phyloP scores from a whole-genome alignment of 2,888 invertebrate species.

The Andrena trimmerana region DNA sequence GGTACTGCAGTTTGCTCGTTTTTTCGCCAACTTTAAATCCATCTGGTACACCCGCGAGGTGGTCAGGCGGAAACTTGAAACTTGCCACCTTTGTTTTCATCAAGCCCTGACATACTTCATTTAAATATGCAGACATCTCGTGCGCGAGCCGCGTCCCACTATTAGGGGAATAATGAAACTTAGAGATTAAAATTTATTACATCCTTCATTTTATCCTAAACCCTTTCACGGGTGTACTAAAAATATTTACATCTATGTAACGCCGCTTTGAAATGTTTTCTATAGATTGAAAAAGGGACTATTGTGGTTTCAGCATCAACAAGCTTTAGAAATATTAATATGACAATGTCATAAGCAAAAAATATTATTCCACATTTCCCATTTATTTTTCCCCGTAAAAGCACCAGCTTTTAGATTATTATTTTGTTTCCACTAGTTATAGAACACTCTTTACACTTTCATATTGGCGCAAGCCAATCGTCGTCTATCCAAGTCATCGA shows the following conservation, averaged over 20 bases:
- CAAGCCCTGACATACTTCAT: constrained; percentile 9
- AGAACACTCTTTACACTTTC: too few species aligned
- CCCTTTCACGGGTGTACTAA: too few species aligned
- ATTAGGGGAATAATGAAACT: constrained; percentile 28
- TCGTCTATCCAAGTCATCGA: background rate
- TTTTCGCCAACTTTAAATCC: constrained; percentile 55
- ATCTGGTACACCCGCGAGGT: constrained; percentile 24
- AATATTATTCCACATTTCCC: too few species aligned
- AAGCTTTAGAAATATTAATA: constrained; percentile 5
- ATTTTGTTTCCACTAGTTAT: too few species aligned
- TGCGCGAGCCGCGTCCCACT: background rate
- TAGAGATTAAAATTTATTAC: background rate
- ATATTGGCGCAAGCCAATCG: background rate
- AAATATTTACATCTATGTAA: too few species aligned
- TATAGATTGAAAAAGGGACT: too few species aligned
- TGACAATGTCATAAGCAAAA: background rate
- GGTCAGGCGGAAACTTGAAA: constrained; percentile 30
- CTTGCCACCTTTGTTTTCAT: constrained; percentile 48
- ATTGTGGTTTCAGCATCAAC: too few species aligned
- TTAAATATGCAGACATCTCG: constrained; percentile 28
- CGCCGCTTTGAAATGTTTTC: too few species aligned
- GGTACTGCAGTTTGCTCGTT: constrained; percentile 26
- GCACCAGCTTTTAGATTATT: too few species aligned
- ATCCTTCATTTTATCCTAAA: too few species aligned
- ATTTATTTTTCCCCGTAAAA: background rate